Percentiles rank a stretch among this genome's conserved stretches.
These are phyloP conservation scores for Polydrusus tereticollis DNA, from an alignment of 2,888 invertebrate genomes.

Conservation along the genomic window DNA sequence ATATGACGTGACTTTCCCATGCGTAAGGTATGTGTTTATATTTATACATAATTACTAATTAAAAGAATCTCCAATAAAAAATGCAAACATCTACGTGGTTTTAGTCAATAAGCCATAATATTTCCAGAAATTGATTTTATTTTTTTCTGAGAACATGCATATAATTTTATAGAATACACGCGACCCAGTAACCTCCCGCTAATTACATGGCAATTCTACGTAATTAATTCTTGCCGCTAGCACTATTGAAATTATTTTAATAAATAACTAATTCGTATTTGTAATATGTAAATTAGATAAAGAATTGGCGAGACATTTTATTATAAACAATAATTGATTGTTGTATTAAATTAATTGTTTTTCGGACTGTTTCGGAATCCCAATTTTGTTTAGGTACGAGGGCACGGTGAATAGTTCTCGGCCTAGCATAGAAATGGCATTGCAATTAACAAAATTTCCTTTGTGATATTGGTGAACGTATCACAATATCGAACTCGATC, in stretches of 20 bases:
- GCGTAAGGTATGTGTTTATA: neutral
- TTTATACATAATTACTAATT: neutral
- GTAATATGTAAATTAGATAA: neutral
- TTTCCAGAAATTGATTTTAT: conserved; percentile 11
- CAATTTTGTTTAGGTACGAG: too few species aligned
- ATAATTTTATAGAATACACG: conserved; percentile 5
- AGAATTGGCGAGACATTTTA: neutral
- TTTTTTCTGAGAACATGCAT: neutral
- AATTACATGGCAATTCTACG: neutral
- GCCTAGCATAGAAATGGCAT: too few species aligned
- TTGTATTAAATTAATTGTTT: neutral
- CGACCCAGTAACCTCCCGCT: neutral
- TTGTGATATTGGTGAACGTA: too few species aligned
- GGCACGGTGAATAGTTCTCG: too few species aligned
- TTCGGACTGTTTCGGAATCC: too few species aligned
- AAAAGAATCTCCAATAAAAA: neutral
- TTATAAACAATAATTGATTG: neutral
- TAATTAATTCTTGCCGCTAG: neutral
- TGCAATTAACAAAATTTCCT: too few species aligned
- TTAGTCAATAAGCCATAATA: conserved; percentile 1
- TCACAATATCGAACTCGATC: too few species aligned
- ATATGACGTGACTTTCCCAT: neutral
- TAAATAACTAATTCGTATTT: neutral
- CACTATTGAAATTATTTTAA: neutral
- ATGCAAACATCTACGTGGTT: conserved; percentile 13